Conservation (phyloP, 2,797 vertebrate genomes). For the Cyclura pinguis region DNA sequence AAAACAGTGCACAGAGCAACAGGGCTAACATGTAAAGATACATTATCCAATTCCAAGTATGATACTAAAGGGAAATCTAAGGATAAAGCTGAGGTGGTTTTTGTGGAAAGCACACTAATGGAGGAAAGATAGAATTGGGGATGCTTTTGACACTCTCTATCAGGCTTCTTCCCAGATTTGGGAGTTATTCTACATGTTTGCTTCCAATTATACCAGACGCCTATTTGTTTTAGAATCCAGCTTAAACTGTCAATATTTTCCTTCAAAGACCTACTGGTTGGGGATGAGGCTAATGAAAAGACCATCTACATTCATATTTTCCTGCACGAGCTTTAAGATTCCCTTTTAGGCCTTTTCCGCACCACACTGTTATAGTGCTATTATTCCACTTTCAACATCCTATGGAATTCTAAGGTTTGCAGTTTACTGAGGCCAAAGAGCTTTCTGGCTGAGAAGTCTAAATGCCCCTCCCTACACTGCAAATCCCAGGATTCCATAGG, state of each 20-base stretch:
- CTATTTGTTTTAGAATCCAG: too few relatives aligned
- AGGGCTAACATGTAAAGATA: slow-evolving; percentile 20
- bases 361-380: too few relatives aligned
- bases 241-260: too few relatives aligned
- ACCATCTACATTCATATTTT: background rate
- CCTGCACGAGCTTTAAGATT: too few relatives aligned
- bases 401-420: too few relatives aligned
- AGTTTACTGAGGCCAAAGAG: too few relatives aligned
- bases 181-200: background rate
- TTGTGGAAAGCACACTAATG: slow-evolving; percentile 39
- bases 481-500: too few relatives aligned
- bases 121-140: slow-evolving; percentile 16
- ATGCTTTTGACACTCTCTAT: background rate
- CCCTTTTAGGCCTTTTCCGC: too few relatives aligned
- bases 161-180: background rate
- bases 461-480: too few relatives aligned
- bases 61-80: slow-evolving; percentile 23
- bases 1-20: background rate
- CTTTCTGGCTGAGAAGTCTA: too few relatives aligned
- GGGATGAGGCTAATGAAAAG: background rate
- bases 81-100: slow-evolving; percentile 2
- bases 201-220: background rate
- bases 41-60: slow-evolving; percentile 36
- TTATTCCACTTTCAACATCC: too few relatives aligned
- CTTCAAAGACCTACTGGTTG: background rate